Evolutionary conservation across 2,888 invertebrate species (phyloP), one percentile per base, ranked within the genome.

Genomic region (Horisme vitalbata): DNA sequence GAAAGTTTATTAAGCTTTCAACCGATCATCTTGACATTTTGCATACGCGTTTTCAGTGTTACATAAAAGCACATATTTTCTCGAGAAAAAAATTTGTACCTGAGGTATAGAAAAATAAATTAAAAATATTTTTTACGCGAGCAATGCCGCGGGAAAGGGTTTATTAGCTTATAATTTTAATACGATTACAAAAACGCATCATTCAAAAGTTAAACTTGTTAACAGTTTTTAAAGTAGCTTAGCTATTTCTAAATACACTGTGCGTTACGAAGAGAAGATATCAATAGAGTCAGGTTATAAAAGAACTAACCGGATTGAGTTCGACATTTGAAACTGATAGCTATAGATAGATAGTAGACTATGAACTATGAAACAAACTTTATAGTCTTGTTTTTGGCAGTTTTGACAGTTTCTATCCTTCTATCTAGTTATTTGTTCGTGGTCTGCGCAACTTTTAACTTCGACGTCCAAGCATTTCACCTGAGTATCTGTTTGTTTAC

Each of bases 371-470:
- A 79, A 83, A 75, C 83, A 77, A 88, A 89, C 82, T 90, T 90
- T 90, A 90, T 90, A 86, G 90, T 88, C 89, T 90, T 90, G 90
- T 90, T 90, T 90, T 90, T 89, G 87, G 83, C 87, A 88, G 87
- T 89, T 89, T 81, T 85, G 88, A 89, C 89, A 80, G 72, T 14
- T 28, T 18, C 32, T 45, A 39, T 75, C 78, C 80, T 80, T 82
- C 84, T 81, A 79, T 86, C 84, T 85, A 83, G 83, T 86, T 87
- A 87, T 87, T 88, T 87, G 86, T 86, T 85, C 85, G 75, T 75
- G 75, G 87, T 86, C 83, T 83, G 76, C 71, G 74, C 74, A 87
- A 85, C 80, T 87, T 87, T 83, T 83, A 86, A 86, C 83, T 86
- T 84, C 59, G 75, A 78, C 82, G 77, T 83, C 75, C 78, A n/a